phyloP scores from a whole-genome alignment of 1,140 invertebrate genomes.

The Drosophila willistoni region DNA sequence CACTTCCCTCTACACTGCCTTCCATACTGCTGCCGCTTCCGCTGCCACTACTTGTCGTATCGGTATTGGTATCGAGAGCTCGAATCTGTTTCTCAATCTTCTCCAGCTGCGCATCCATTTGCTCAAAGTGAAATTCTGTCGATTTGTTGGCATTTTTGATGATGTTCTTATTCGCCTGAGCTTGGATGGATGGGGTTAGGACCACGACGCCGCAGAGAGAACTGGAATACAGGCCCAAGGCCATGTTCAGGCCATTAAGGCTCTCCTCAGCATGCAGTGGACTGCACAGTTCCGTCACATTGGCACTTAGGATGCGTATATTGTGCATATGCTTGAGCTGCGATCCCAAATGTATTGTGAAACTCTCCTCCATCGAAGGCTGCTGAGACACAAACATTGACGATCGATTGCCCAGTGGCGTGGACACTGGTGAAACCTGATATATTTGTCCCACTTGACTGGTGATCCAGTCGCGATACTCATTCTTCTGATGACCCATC shows the following conservation, averaged over 20 bases:
- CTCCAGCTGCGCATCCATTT: slow-evolving; percentile 91
- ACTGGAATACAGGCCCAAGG: slow-evolving; percentile 96
- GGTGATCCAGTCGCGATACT: slow-evolving; percentile 92
- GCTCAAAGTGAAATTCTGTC: slow-evolving; percentile 82
- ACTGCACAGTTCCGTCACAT: slow-evolving; percentile 93
- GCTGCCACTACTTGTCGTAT: slow-evolving; percentile 57
- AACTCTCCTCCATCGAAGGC: slow-evolving; percentile 93
- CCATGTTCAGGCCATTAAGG: slow-evolving; percentile 90
- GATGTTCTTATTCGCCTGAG: slow-evolving; percentile 74
- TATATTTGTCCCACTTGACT: slow-evolving; percentile 78
- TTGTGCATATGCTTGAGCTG: slow-evolving; percentile 99
- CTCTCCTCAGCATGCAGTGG: slow-evolving; percentile 84
- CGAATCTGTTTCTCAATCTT: slow-evolving; percentile 86
- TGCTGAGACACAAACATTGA: slow-evolving; percentile 82
- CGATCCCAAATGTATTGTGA: slow-evolving; percentile 98
- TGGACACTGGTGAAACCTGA: slow-evolving; percentile 68
- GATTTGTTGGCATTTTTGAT: slow-evolving; percentile 81
- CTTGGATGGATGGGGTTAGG: slow-evolving; percentile 88
- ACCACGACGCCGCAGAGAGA: slow-evolving; percentile 94
- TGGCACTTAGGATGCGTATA: slow-evolving; percentile 93
- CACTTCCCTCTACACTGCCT: slow-evolving; percentile 25
- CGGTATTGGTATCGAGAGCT: slow-evolving; percentile 68
- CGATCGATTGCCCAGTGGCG: slow-evolving; percentile 80
- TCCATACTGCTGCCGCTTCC: slow-evolving; percentile 38
- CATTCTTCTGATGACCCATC: slow-evolving; percentile 90